phyloP scores from a whole-genome alignment of 1,140 invertebrate genomes.

The Drosophila fuyamai region DNA sequence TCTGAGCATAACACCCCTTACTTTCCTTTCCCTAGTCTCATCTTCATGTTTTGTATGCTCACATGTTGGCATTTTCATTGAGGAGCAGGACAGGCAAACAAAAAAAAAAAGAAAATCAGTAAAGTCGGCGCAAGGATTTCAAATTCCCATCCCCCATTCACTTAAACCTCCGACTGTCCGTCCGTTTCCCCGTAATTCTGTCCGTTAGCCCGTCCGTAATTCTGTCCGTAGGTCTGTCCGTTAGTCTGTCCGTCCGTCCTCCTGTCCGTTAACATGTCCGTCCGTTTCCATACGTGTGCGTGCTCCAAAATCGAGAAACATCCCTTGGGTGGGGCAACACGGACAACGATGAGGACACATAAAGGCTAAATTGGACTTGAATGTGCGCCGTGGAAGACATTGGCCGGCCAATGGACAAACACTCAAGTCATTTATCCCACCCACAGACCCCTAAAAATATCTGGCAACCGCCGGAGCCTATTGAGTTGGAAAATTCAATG shows the following conservation, averaged over 20 bases:
- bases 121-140: constrained; percentile 48
- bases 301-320: constrained; percentile 65
- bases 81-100: constrained; percentile 16
- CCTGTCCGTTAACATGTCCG: neutral
- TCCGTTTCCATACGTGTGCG: constrained; percentile 42
- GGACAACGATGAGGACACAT: constrained; percentile 64
- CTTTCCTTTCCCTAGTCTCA: neutral
- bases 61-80: constrained; percentile 70
- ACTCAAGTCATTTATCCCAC: constrained; percentile 70
- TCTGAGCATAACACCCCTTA: constrained; percentile 23
- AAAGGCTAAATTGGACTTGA: constrained; percentile 77
- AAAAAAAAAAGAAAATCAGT: constrained; percentile 45
- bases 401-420: constrained; percentile 62
- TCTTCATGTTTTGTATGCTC: constrained; percentile 43
- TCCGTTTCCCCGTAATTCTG: constrained; percentile 10
- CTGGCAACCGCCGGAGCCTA: constrained; percentile 20
- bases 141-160: constrained; percentile 42
- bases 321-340: constrained; percentile 58
- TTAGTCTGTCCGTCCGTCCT: neutral
- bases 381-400: constrained; percentile 62
- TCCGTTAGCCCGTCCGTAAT: constrained; percentile 6
- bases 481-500: constrained; percentile 72
- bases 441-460: constrained; percentile 1
- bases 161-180: constrained; percentile 25
- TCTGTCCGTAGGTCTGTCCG: neutral